Evolutionary conservation across 2,797 vertebrate genomes (phyloP), one percentile per base, ranked within the genome.

Genomic region (Lutjanus argentimaculatus): DNA sequence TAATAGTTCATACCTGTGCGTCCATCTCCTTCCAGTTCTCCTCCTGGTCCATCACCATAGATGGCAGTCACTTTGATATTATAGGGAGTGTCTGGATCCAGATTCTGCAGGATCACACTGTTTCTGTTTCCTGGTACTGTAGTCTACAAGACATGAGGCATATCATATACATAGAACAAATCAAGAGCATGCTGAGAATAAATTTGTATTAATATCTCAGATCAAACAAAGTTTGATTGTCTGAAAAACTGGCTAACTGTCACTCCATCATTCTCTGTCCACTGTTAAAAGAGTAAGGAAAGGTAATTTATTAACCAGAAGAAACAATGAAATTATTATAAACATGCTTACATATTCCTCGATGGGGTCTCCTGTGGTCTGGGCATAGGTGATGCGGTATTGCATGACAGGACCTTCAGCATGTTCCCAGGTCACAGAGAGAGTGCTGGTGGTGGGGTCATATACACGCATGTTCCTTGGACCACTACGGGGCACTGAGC

Each of bases 381-480:
- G 97, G 69, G 97, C 97, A 55, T 99, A 99, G 88, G 96, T 96
- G 74, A 99, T 97, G 78, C 96, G 96, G 83, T 99, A 99, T 61
- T 99, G 97, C 40, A 95, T 96, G 58, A 99, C 98, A 0, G 97
- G 97, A 30, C 99, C 99, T 0, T 95, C 95, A 0, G 98, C 98
- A 11, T 97, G 98, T 81, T 99, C 98, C 99, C 99, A 99, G 86
- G 75, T 95, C n/a, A 99, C 98, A 40, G 97, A 97, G 78, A 99
- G 97, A 70, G 97, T 97, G 21, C 95, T 98, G 79, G 98, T 99
- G 76, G 98, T 99, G 75, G 97, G 97, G 75, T 97, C 97, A 0
- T 96, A 99, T 10, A 99, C 96, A 11, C 93, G 95, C 59, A 99
- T 87, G 82, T 99, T 98, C 87, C 97, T 97, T 58, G 98, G 98